phyloP scores from a whole-genome alignment of 2,888 invertebrate species.

The Caenorhabditis angaria region DNA sequence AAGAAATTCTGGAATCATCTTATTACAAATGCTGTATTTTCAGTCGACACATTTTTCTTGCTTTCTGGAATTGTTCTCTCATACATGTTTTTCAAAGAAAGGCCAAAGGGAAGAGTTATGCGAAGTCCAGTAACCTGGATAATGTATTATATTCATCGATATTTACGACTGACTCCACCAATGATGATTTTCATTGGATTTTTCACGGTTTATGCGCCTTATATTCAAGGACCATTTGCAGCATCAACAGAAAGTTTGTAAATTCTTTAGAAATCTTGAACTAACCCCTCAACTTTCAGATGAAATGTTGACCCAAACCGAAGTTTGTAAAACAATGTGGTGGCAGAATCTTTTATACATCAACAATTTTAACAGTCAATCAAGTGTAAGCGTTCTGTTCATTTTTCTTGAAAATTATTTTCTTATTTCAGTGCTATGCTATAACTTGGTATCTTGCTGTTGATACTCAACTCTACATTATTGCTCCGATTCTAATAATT shows the following conservation, averaged over 20 bases:
- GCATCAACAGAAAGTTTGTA: constrained; percentile 4
- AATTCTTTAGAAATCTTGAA: neutral
- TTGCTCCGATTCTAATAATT: constrained; percentile 25
- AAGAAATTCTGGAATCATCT: constrained; percentile 16
- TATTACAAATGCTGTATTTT: constrained; percentile 48
- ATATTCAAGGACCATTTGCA: constrained; percentile 33
- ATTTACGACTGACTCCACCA: constrained; percentile 45
- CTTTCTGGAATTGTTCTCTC: constrained; percentile 55
- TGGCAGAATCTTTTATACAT: constrained; percentile 59
- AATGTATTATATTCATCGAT: constrained; percentile 61
- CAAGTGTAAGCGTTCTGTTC: no score
- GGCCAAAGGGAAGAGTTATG: constrained; percentile 18
- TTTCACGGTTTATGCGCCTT: constrained; percentile 24
- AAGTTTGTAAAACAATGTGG: constrained; percentile 37
- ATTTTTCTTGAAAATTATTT: no score
- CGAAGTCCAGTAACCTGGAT: constrained; percentile 50
- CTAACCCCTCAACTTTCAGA: constrained; percentile 11
- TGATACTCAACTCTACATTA: constrained; percentile 28
- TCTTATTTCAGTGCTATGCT: neutral
- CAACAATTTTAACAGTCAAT: constrained; percentile 44
- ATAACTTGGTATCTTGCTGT: constrained; percentile 24
- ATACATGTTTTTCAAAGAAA: constrained; percentile 55
- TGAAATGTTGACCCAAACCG: constrained; percentile 12
- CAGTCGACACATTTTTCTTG: constrained; percentile 62
- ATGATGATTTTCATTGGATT: constrained; percentile 45